A percentile compares a stretch with the other conserved stretches of the same genome.
phyloP scores from a whole-genome alignment of 2,797 vertebrate genomes.

The Syngnathus rostellatus region DNA sequence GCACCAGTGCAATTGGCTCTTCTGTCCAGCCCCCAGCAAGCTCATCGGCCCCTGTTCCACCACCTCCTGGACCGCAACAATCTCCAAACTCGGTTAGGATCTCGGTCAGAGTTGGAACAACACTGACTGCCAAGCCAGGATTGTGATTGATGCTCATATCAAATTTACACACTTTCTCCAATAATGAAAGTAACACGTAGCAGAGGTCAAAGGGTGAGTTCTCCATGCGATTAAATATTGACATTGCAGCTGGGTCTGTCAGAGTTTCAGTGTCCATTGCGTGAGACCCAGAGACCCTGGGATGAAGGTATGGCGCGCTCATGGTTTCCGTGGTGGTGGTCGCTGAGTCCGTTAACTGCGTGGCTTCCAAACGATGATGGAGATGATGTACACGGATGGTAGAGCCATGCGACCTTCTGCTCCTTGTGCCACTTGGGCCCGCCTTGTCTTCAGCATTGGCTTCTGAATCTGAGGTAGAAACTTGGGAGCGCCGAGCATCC shows the following conservation, averaged over 20 bases:
- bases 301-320: constrained; percentile 58
- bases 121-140: constrained; percentile 78
- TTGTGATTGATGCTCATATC: constrained; percentile 85
- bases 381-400: constrained; percentile 66
- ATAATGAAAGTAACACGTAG: constrained; percentile 82
- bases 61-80: constrained; percentile 66
- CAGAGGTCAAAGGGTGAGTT: constrained; percentile 95
- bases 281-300: constrained; percentile 56
- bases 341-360: constrained; percentile 23
- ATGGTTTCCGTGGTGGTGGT: constrained; percentile 42
- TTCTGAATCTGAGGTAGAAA: constrained; percentile 93
- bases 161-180: constrained; percentile 94
- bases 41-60: constrained; percentile 64
- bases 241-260: constrained; percentile 73
- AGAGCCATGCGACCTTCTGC: constrained; percentile 67
- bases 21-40: constrained; percentile 86
- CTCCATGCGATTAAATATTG: constrained; percentile 72
- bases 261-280: constrained; percentile 59
- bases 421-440: constrained; percentile 47
- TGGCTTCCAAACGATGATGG: constrained; percentile 60
- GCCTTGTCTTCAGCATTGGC: constrained; percentile 80
- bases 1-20: constrained; percentile 87
- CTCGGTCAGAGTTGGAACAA: constrained; percentile 89
- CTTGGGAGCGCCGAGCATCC: constrained; percentile 81
- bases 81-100: constrained; percentile 87